A percentile compares a stretch with the other conserved stretches of the same genome.
Conservation (phyloP, 1,140 invertebrate species). For the Sitodiplosis mosellana region DNA sequence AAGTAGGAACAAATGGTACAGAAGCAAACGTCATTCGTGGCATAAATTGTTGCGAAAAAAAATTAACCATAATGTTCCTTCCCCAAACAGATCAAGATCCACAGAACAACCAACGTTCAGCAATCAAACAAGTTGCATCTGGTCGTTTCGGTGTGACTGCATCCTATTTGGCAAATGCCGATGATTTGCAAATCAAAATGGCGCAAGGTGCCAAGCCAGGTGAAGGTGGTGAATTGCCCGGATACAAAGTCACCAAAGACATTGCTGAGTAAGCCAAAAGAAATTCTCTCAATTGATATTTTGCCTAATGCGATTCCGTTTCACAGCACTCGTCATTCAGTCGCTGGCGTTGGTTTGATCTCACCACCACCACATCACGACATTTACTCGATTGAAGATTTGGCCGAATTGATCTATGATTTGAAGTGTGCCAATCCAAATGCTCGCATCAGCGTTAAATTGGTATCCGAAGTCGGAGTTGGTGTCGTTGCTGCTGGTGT, state of each 20-base stretch:
- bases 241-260: conserved; percentile 70
- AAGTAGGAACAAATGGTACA: conserved; percentile 12
- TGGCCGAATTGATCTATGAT: conserved; percentile 97
- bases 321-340: conserved; percentile 66
- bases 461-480: conserved; percentile 96
- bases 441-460: conserved; percentile 90
- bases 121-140: conserved; percentile 88
- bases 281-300: too few species aligned
- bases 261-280: conserved; percentile 47
- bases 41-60: background rate
- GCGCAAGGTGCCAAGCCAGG: conserved; percentile 96
- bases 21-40: background rate
- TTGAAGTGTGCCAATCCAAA: conserved; percentile 93
- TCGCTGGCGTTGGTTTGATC: conserved; percentile 93
- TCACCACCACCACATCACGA: conserved; percentile 98
- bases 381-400: conserved; percentile 98
- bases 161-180: conserved; percentile 88
- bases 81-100: conserved; percentile 40
- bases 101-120: conserved; percentile 53
- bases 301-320: too few species aligned
- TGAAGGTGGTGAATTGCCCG: conserved; percentile 84
- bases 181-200: conserved; percentile 96
- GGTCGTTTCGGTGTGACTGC: conserved; percentile 97
- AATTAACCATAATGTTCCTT: background rate
- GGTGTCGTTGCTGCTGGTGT: conserved; percentile 96